These are phyloP conservation scores for Eciton burchellii DNA, from an alignment of 1,140 invertebrate species.

Conservation along the genomic window DNA sequence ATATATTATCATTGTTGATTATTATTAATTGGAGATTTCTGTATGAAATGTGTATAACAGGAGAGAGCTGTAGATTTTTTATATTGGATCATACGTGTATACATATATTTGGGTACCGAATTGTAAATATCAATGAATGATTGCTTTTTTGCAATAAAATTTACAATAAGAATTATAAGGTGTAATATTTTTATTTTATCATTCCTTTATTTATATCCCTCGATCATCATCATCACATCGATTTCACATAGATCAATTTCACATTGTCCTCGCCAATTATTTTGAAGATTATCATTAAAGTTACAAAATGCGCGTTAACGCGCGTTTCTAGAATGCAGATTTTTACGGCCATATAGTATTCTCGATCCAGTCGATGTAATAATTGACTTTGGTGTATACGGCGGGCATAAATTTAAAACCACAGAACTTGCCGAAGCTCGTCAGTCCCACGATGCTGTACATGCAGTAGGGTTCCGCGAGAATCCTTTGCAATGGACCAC, in stretches of 20 bases:
- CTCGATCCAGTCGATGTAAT: constrained; percentile 88
- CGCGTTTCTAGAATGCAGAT: neutral
- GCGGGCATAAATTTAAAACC: constrained; percentile 85
- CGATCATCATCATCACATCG: neutral
- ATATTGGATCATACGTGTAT: constrained; percentile 39
- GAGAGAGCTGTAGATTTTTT: constrained; percentile 34
- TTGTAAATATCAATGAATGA: constrained; percentile 66
- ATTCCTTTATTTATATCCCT: neutral
- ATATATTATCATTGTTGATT: constrained; percentile 50
- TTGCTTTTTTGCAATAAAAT: constrained; percentile 56
- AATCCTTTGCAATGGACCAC: constrained; percentile 85
- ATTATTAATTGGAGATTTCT: constrained; percentile 41
- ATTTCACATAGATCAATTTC: neutral
- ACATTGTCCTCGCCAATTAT: neutral
- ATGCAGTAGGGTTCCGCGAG: constrained; percentile 80
- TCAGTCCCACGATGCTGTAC: constrained; percentile 84
- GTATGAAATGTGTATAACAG: constrained; percentile 10
- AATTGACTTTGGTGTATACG: constrained; percentile 87
- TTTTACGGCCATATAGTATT: constrained; percentile 68
- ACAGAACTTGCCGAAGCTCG: constrained; percentile 86
- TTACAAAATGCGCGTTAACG: neutral
- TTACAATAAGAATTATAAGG: constrained; percentile 23
- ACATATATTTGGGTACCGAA: constrained; percentile 44
- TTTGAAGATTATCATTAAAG: neutral
- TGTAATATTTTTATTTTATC: neutral